Conservation (phyloP, 2,888 invertebrate species). For the Trichopria drosophilae region DNA sequence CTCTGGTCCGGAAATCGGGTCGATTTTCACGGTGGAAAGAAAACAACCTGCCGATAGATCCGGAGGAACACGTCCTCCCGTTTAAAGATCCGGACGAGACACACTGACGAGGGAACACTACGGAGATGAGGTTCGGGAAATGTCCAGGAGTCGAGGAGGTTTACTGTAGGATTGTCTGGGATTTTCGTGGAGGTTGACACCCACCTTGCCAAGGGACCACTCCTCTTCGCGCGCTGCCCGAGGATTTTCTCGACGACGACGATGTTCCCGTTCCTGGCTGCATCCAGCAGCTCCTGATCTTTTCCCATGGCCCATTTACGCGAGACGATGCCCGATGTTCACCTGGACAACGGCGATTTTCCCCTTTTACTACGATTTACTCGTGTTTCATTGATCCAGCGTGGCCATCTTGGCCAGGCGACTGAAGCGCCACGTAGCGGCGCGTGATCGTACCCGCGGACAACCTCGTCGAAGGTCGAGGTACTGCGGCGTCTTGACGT, state of each 20-base stretch:
- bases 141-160: too few species aligned
- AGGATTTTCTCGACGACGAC: conserved; percentile 88
- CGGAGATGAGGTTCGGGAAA: too few species aligned
- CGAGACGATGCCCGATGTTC: conserved; percentile 42
- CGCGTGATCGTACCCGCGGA: conserved; percentile 27
- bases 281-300: conserved; percentile 95
- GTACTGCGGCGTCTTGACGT: too few species aligned
- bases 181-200: too few species aligned
- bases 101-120: too few species aligned
- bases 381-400: conserved; percentile 72
- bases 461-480: too few species aligned
- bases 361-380: conserved; percentile 57
- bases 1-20: too few species aligned
- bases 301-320: conserved; percentile 79
- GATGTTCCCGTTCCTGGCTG: conserved; percentile 89
- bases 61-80: too few species aligned
- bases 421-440: conserved; percentile 62
- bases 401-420: conserved; percentile 68
- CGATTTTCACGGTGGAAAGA: too few species aligned
- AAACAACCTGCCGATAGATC: too few species aligned
- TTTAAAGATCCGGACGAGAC: too few species aligned
- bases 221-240: conserved; percentile 84
- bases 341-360: conserved; percentile 39
- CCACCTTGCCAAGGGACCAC: conserved; percentile 91
- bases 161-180: too few species aligned